Evolutionary conservation across 2,888 invertebrate species (phyloP).

Genomic region (Yponomeuta plumbellus): DNA sequence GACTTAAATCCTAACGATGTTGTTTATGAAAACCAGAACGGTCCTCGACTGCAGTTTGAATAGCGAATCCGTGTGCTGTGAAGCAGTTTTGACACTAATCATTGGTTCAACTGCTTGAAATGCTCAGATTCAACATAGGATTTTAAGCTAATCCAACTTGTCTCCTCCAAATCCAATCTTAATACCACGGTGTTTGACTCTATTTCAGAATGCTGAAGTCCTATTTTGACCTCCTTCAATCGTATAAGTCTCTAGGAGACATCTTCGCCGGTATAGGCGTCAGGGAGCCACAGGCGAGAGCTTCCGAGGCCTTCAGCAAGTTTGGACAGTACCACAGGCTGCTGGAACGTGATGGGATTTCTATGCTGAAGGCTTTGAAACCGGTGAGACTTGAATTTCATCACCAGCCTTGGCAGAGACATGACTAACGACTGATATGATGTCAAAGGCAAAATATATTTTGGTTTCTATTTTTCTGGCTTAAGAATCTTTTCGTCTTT

Average conservation of each 20-base stretch:
- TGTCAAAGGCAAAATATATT: background rate
- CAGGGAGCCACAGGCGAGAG: conserved; percentile 95
- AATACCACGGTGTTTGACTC: no score
- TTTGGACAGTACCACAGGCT: conserved; percentile 96
- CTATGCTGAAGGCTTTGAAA: conserved; percentile 92
- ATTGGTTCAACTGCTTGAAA: no score
- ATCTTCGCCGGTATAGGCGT: conserved; percentile 96
- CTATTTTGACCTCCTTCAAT: conserved; percentile 92
- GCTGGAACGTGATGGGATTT: conserved; percentile 92
- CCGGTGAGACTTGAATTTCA: conserved; percentile 77
- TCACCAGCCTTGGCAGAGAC: no score
- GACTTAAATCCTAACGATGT: background rate
- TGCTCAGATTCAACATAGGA: no score
- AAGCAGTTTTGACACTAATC: background rate
- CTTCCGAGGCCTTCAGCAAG: conserved; percentile 95
- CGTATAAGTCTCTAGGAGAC: conserved; percentile 94
- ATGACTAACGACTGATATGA: background rate
- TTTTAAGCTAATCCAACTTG: no score
- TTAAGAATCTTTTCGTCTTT: background rate
- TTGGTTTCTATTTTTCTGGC: background rate
- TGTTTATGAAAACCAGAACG: no score
- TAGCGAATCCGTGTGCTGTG: background rate
- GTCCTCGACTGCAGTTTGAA: no score
- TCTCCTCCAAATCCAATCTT: no score
- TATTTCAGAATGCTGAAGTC: conserved; percentile 79